phyloP scores from a whole-genome alignment of 2,888 invertebrate genomes.

The Folsomia manolachei region DNA sequence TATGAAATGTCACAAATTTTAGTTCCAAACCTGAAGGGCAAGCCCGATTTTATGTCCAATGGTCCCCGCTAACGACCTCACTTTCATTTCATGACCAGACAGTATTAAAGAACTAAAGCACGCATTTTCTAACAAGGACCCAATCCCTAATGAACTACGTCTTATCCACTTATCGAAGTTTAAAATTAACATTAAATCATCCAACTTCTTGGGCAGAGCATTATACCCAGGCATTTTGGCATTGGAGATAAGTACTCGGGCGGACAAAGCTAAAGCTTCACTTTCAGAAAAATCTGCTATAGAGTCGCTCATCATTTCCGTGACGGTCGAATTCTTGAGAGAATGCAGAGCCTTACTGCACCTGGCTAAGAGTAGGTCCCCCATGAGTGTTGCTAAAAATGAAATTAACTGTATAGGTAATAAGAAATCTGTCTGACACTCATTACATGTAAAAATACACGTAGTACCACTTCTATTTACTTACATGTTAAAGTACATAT shows the following conservation, averaged over 20 bases:
- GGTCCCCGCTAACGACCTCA: slow-evolving; percentile 32
- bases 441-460: too few relatives aligned
- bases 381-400: slow-evolving; percentile 45
- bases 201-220: background rate
- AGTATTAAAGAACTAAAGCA: slow-evolving; percentile 37
- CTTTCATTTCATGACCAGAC: slow-evolving; percentile 34
- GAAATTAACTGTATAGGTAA: too few relatives aligned
- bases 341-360: slow-evolving; percentile 40
- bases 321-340: slow-evolving; percentile 38
- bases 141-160: slow-evolving; percentile 36
- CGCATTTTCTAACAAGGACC: slow-evolving; percentile 39
- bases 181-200: slow-evolving; percentile 1
- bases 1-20: background rate
- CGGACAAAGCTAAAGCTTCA: slow-evolving; percentile 33
- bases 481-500: slow-evolving; percentile 25
- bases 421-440: too few relatives aligned
- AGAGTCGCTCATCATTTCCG: slow-evolving; percentile 45
- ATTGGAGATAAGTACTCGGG: background rate
- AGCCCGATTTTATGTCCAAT: slow-evolving; percentile 42
- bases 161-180: slow-evolving; percentile 33
- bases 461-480: too few relatives aligned
- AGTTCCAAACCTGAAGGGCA: slow-evolving; percentile 35
- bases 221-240: background rate
- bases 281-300: slow-evolving; percentile 46
- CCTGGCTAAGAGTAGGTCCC: slow-evolving; percentile 41